Evolutionary conservation across 1,140 invertebrate genomes (phyloP).

Genomic region (Drosophila ambigua): DNA sequence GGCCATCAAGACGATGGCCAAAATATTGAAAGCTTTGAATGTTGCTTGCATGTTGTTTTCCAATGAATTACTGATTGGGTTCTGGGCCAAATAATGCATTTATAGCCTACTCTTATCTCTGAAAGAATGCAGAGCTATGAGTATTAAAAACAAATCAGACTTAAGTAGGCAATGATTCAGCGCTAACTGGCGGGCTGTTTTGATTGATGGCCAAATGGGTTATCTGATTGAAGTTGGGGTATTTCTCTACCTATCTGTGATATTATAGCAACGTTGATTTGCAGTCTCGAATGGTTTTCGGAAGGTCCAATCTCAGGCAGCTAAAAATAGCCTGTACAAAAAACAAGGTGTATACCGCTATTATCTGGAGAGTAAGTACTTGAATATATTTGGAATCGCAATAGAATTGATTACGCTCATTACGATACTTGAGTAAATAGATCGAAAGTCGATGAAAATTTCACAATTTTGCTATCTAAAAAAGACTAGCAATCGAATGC

Average conservation of each 20-base stretch:
- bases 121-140: too few species aligned
- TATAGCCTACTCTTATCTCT: conserved; percentile 47
- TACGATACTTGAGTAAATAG: too few species aligned
- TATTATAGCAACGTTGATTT: background rate
- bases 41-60: conserved; percentile 34
- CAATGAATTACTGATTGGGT: conserved; percentile 27
- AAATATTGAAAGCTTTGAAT: conserved; percentile 13
- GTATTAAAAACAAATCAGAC: conserved; percentile 33
- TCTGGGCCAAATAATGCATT: conserved; percentile 9
- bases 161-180: conserved; percentile 33
- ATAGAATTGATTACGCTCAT: too few species aligned
- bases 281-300: conserved; percentile 4
- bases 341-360: background rate
- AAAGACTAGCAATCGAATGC: conserved; percentile 8
- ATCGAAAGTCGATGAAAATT: too few species aligned
- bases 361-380: too few species aligned
- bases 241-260: conserved; percentile 16
- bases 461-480: conserved; percentile 17
- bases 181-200: conserved; percentile 13
- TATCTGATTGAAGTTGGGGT: conserved; percentile 16
- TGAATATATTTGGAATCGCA: background rate
- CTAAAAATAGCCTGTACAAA: conserved; percentile 6
- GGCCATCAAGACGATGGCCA: conserved; percentile 18
- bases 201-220: conserved; percentile 42
- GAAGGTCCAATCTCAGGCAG: background rate